Evolutionary conservation across 1,140 invertebrate species (phyloP).

Genomic region (Lethocerus indicus): DNA sequence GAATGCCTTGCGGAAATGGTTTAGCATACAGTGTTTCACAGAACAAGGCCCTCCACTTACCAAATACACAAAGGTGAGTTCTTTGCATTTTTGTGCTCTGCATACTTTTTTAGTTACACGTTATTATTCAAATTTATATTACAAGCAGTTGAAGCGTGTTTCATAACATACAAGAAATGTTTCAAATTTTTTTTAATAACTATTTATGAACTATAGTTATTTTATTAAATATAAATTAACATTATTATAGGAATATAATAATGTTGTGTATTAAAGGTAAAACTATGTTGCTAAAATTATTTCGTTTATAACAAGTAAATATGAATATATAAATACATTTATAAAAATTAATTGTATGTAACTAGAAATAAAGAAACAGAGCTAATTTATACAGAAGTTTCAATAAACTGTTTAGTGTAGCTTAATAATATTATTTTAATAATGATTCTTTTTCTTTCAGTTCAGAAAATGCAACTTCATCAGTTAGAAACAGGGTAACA

Average conservation of each 20-base stretch:
- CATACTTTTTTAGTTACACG: background rate
- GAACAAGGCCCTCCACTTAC: slow-evolving; percentile 67
- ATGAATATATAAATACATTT: too few relatives aligned
- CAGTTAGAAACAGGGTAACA: slow-evolving; percentile 41
- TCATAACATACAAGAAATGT: too few relatives aligned
- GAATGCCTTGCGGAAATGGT: slow-evolving; percentile 67
- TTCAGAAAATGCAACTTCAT: slow-evolving; percentile 23
- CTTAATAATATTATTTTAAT: background rate
- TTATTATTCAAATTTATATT: background rate
- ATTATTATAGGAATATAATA: too few relatives aligned
- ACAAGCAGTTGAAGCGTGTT: background rate
- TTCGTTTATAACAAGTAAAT: too few relatives aligned
- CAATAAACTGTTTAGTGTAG: background rate
- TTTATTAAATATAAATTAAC: too few relatives aligned
- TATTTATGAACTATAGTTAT: too few relatives aligned
- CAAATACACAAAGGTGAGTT: slow-evolving; percentile 16
- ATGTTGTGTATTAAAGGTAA: too few relatives aligned
- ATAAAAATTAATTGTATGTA: too few relatives aligned
- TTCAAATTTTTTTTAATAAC: too few relatives aligned
- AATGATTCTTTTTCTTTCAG: slow-evolving; percentile 13
- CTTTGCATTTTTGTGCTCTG: background rate
- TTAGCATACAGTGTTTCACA: slow-evolving; percentile 75
- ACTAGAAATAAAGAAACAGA: too few relatives aligned
- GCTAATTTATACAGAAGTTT: too few relatives aligned
- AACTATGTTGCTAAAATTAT: too few relatives aligned